These are phyloP conservation scores for Tringa solitaria DNA, from an alignment of 2,113 vertebrate genomes.

Conservation along the genomic window DNA sequence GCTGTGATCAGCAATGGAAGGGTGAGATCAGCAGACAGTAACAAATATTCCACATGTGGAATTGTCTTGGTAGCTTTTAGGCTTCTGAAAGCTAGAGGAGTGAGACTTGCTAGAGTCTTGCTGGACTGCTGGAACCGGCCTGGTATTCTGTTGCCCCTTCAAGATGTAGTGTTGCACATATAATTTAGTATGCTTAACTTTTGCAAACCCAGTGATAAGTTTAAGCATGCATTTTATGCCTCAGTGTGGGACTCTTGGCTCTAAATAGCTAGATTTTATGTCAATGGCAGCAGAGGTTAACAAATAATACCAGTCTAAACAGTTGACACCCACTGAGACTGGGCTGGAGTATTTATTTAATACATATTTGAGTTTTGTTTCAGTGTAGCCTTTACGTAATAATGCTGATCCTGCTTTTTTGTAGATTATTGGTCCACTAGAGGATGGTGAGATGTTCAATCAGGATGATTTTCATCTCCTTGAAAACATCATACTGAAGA, in stretches of 20 bases:
- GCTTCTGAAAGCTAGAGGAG: neutral
- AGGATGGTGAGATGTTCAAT: constrained; percentile 91
- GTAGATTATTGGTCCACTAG: constrained; percentile 92
- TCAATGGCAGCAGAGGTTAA: no score
- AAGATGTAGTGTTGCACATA: neutral
- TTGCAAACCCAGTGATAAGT: neutral
- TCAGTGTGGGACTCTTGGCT: neutral
- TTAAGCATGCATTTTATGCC: neutral
- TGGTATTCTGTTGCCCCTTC: neutral
- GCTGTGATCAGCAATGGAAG: constrained; percentile 95
- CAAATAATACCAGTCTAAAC: neutral
- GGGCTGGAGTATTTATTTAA: neutral
- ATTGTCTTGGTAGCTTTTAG: neutral
- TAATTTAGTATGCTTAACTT: neutral
- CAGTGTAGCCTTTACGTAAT: neutral
- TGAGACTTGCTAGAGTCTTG: neutral
- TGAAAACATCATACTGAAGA: constrained; percentile 94
- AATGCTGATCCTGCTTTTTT: neutral
- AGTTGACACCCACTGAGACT: neutral
- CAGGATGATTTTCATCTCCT: constrained; percentile 96
- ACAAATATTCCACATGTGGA: neutral
- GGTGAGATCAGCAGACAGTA: constrained; percentile 75
- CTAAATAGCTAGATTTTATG: neutral
- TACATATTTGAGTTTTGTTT: neutral
- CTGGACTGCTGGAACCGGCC: neutral